Evolutionary conservation across 1,140 invertebrate genomes (phyloP).

Genomic region (Eumaeus atala): DNA sequence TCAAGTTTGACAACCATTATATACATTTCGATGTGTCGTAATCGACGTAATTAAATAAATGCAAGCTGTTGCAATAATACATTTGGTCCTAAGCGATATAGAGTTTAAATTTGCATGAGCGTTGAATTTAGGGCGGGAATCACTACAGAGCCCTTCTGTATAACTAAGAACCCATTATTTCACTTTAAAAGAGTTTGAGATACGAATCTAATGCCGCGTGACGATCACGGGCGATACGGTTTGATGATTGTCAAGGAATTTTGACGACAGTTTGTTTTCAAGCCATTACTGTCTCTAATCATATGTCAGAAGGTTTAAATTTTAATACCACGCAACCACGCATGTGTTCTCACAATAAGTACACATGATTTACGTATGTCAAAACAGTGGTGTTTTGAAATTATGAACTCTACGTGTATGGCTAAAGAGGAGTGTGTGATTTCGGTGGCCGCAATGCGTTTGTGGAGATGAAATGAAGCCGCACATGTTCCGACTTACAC

Average conservation of each 20-base stretch:
- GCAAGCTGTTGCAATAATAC: background rate
- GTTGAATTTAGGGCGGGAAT: constrained; percentile 22
- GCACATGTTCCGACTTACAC: constrained; percentile 12
- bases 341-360: constrained; percentile 40
- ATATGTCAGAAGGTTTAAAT: constrained; percentile 19
- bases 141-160: constrained; percentile 29
- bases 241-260: constrained; percentile 32
- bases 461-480: constrained; percentile 7
- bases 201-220: constrained; percentile 64
- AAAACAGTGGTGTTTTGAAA: background rate
- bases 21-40: constrained; percentile 7
- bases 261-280: constrained; percentile 19
- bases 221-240: constrained; percentile 42
- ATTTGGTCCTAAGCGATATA: background rate
- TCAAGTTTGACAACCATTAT: constrained; percentile 9
- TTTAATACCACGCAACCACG: constrained; percentile 16
- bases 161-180: constrained; percentile 49
- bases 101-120: constrained; percentile 5
- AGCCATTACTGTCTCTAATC: constrained; percentile 25
- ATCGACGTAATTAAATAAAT: constrained; percentile 6
- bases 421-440: background rate
- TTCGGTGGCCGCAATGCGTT: background rate
- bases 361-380: constrained; percentile 21
- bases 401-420: constrained; percentile 14
- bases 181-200: constrained; percentile 60